Evolutionary conservation across 2,888 invertebrate genomes (phyloP), one percentile per base, ranked within the genome.

Genomic region (Schizaphis graminum): DNA sequence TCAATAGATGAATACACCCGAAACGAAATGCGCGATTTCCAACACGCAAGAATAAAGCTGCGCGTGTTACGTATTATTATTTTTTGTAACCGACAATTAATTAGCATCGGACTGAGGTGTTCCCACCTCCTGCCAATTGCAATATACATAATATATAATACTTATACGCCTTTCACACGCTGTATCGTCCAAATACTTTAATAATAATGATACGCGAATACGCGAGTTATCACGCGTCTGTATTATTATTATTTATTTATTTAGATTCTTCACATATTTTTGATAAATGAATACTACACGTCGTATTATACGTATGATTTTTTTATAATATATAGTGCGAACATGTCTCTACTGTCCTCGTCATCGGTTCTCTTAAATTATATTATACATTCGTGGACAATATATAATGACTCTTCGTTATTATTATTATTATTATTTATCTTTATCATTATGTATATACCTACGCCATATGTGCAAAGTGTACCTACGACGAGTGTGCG

Each of bases 211-310:
- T 53, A 53, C 16, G 5, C 53, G 53, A 53, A 53, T 77, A 35
- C 67, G n/a, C 67, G 7, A 77, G 67, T 77, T 77, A 77, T 77
- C 77, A 77, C 77, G 77, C 35, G 77, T 77, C 77, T 77, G 77
- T 77, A 35, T 77, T 77, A 77, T 77, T 77, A 77, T 77, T 77
- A 77, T 35, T 85, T 85, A 41, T 85, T 56, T 91, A 91, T 91
- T 86, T 35, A 91, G 86, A 91, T 91, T 91, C 84, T 91, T 86
- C 86, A n/a, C 86, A 56, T 44, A 85, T 77, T 77, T 77, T 77
- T 77, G 77, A 77, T 77, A 77, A 77, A 77, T 77, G 77, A 77
- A 77, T 3, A 21, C 21, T 77, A 77, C 21, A 35, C 77, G 21
- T 77, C 77, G 21, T 77, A 67, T 67, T 67, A n/a, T 85, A 85